Evolutionary conservation across 2,797 vertebrate genomes (phyloP).

Genomic region (Huso huso): DNA sequence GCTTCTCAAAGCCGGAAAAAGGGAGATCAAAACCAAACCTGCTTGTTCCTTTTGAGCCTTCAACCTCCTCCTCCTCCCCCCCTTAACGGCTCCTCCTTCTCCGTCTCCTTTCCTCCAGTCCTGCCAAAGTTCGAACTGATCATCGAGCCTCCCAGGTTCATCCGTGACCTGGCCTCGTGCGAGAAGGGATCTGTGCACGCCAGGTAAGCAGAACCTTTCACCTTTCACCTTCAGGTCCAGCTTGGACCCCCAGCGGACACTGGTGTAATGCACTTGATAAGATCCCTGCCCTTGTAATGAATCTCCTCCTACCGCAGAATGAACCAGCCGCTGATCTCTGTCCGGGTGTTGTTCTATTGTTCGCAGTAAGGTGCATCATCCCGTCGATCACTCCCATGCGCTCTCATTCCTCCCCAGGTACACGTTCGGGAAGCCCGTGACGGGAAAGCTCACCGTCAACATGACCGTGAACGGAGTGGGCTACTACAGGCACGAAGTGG

Average conservation of each 20-base stretch:
- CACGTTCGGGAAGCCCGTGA: constrained; percentile 85
- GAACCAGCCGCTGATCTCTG: neutral
- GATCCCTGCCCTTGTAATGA: neutral
- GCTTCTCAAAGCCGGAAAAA: too few species aligned
- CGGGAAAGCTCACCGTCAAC: constrained; percentile 74
- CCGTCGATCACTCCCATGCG: neutral
- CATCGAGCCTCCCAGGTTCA: constrained; percentile 71
- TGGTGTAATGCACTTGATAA: neutral
- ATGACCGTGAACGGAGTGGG: constrained; percentile 90
- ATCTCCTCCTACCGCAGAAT: too few species aligned
- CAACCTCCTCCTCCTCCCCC: neutral
- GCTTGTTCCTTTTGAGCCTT: neutral
- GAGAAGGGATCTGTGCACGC: constrained; percentile 73
- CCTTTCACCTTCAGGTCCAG: neutral
- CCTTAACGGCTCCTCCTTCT: neutral
- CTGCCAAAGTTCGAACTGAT: constrained; percentile 82
- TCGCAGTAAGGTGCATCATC: neutral
- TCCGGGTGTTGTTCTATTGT: neutral
- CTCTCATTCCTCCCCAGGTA: constrained; percentile 56
- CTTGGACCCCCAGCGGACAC: neutral
- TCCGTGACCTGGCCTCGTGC: constrained; percentile 70
- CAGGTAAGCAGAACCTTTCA: constrained; percentile 50
- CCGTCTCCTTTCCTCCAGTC: constrained; percentile 43
- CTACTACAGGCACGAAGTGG: constrained; percentile 86
- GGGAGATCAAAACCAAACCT: neutral